Base-by-base conservation (phyloP, 2,888 invertebrate species). In the Coecobrya sp. region DNA sequence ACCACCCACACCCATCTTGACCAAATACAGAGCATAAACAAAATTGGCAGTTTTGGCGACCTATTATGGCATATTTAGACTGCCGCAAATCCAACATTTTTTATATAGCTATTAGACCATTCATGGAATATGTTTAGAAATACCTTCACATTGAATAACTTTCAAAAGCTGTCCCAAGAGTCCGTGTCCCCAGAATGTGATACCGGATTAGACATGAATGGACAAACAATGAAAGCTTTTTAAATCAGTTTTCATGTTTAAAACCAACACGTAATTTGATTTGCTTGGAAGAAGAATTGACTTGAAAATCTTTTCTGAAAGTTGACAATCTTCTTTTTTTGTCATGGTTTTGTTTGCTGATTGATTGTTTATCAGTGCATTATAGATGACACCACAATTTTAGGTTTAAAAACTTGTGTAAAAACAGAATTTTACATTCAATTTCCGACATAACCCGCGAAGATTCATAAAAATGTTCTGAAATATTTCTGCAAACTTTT, bases 1-100 rank as follows among this genome's bases (percentile, higher is more conserved):
- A 73, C 76, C 90, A 62, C 82, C 76, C 85, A 85, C 85, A 68
- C 89, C 62, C 42, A 45, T 16, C 16, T 79, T 90, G 76, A 85
- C 90, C 90, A 90, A 90, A 90, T 90, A 90, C 76, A 90, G 90
- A 85, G 76, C 85, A 36, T 27, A 76, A 65, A 82, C 62, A 65
- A 42, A 88, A 89, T 89, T 70, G 52, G 22, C 59, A 59, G 73
- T 73, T 84, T 84, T 55, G 30, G 19, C 27, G 52, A 19, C 19
- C 81, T n/a, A 81, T 81, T 81, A 81, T 0, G 55, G 81, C 55
- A 36, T 19, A 55, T 81, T 59, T 55, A 55, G 30, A 36, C 27
- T n/a, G 30, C 13, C 16, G 55, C 81, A 81, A 81, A 81, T 55
- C 55, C 30, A 81, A 55, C 76, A 76, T 22, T 49, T 76, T 76